Evolutionary conservation across 1,140 invertebrate species (phyloP).

Genomic region (Nebria ingens): DNA sequence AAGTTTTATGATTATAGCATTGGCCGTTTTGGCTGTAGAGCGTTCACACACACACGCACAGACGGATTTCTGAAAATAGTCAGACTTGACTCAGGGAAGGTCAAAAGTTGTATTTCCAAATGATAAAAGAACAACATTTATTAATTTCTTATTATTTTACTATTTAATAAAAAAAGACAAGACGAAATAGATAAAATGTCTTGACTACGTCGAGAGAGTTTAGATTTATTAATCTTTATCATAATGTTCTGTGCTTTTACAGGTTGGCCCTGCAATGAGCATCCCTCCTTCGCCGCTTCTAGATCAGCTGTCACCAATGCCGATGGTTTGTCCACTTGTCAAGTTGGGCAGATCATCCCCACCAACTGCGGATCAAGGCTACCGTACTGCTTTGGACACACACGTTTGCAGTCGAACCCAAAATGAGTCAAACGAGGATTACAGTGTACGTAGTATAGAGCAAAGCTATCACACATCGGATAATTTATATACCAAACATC

Average conservation of each 20-base stretch:
- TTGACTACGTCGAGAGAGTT: neutral
- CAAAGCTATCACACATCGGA: neutral
- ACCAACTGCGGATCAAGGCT: constrained; percentile 25
- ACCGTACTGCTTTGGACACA: constrained; percentile 27
- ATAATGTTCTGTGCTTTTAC: neutral
- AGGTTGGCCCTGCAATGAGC: constrained; percentile 1
- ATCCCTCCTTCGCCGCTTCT: constrained; percentile 13
- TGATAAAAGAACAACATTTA: too few species aligned
- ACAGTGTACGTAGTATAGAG: neutral
- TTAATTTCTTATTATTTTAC: too few species aligned
- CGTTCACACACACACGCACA: too few species aligned
- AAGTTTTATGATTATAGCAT: too few species aligned
- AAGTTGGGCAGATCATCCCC: constrained; percentile 43
- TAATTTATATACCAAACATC: neutral
- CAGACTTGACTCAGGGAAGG: too few species aligned
- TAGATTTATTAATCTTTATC: neutral
- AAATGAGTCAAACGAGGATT: constrained; percentile 12
- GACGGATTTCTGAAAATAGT: too few species aligned
- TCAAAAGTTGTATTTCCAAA: too few species aligned
- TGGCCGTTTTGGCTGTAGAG: too few species aligned
- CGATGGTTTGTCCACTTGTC: constrained; percentile 45
- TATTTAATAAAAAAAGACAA: too few species aligned
- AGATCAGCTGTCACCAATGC: constrained; percentile 33
- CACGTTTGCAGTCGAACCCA: constrained; percentile 18
- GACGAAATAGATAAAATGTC: neutral